Conservation (phyloP, 2,888 invertebrate species). For the Ashinkailepas kermadecensis region DNA sequence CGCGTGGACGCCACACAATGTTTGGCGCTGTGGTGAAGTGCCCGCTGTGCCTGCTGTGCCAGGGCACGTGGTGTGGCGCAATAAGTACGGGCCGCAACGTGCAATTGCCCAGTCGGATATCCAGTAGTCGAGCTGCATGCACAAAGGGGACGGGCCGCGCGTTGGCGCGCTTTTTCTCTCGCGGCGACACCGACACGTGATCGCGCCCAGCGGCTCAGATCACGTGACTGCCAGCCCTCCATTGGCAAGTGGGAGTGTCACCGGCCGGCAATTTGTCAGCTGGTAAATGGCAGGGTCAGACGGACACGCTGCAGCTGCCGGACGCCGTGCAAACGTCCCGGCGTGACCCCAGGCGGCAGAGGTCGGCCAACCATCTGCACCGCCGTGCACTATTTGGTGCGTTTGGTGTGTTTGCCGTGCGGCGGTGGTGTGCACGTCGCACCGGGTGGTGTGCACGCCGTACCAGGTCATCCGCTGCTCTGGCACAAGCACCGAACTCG, state of each 20-base stretch:
- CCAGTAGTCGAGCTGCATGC: too few species aligned
- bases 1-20: too few species aligned
- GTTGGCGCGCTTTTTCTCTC: not conserved
- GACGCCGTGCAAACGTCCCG: not conserved
- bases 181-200: not conserved
- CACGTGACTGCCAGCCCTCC: not conserved
- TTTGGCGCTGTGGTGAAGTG: too few species aligned
- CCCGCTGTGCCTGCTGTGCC: not conserved
- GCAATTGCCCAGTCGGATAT: too few species aligned
- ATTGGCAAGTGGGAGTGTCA: not conserved
- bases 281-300: slow-evolving; percentile 1
- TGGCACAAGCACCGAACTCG: too few species aligned
- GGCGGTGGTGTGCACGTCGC: too few species aligned
- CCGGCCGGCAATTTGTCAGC: not conserved
- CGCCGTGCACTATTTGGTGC: too few species aligned
- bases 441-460: too few species aligned
- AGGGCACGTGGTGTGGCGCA: not conserved
- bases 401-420: too few species aligned
- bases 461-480: too few species aligned
- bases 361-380: not conserved
- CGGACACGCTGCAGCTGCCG: not conserved
- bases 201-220: not conserved
- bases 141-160: too few species aligned
- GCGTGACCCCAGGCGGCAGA: not conserved
- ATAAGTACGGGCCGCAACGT: too few species aligned